Base-by-base conservation (phyloP, 2,888 invertebrate genomes). In the Synanthedon tipuliformis region DNA sequence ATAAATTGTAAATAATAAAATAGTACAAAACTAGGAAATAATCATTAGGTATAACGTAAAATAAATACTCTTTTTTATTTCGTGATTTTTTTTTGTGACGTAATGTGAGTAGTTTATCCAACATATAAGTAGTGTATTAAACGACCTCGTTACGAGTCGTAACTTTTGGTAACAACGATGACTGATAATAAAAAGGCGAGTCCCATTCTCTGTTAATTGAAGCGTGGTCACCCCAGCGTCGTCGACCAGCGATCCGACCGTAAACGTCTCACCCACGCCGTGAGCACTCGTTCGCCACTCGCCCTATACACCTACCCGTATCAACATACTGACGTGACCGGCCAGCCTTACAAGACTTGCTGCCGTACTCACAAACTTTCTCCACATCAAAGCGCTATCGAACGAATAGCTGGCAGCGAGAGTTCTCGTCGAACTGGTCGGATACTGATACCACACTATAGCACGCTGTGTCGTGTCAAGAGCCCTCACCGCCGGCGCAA, bases 191-290 rank as follows among this genome's bases (percentile, higher is more conserved):
- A 45, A 45, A 45, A 15, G 49, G 12, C 15, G 16, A 49, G 12
- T 49, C 16, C 16, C 23, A 23, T 18, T 18, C 16, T 13, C 16
- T 8, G 16, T 50, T 16, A 10, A 50, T 50, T 50, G 23, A 45
- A 45, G 45, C 23, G 61, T 81, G 73, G 82, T 61, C 68, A 70
- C 72, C 63, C 57, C 61, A 70, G 61, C 73, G 76, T 73, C 79
- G 82, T 77, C 83, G 82, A 76, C 81, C 82, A 75, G 84, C 85
- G 83, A 82, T 81, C 80, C 83, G 72, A 81, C 85, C 85, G 85
- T 86, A 85, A 86, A 86, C 85, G 86, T 86, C 86, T 86, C 84
- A 79, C 86, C 84, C 86, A 85, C 84, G 55, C 57, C 80, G 81
- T 78, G 79, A 75, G 79, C 78, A 78, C 69, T 71, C 82, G 34